These are phyloP conservation scores for Calypte anna DNA, from an alignment of 2,113 vertebrate species.

Conservation along the genomic window DNA sequence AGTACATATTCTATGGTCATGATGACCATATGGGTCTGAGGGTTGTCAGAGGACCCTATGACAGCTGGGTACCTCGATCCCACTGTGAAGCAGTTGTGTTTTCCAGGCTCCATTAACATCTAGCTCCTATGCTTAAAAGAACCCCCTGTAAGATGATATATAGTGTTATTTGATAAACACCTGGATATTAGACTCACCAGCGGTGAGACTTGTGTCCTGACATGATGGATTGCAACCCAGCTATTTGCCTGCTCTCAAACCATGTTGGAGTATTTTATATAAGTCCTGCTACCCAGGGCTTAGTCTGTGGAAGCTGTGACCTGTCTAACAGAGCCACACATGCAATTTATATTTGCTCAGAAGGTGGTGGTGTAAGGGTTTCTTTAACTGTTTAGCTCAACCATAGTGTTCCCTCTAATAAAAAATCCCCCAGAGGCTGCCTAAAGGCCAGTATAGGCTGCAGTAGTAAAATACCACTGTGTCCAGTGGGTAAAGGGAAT, in stretches of 20 bases:
- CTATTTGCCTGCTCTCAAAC: neutral
- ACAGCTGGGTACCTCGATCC: neutral
- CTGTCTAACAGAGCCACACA: neutral
- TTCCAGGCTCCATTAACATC: neutral
- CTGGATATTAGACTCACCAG: neutral
- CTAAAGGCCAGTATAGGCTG: neutral
- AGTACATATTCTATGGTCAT: neutral
- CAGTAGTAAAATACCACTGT: neutral
- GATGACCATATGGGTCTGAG: rapidly evolving
- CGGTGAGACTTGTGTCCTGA: neutral
- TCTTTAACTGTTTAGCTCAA: neutral
- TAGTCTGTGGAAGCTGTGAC: neutral
- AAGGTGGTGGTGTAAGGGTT: neutral
- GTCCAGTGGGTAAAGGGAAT: neutral
- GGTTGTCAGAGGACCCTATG: neutral
- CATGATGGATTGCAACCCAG: neutral
- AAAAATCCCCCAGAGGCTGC: neutral
- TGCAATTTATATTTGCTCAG: neutral
- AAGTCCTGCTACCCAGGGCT: neutral
- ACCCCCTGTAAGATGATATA: neutral
- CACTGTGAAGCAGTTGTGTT: neutral
- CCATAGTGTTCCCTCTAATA: neutral
- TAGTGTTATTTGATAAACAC: neutral
- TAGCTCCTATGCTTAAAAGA: neutral
- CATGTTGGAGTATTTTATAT: neutral